Evolutionary conservation across 30 jellyfish, hydroid and myxozoan species (phyloP), one percentile per base, ranked within the genome.

Genomic region (Chrysaora quinquecirrha): DNA sequence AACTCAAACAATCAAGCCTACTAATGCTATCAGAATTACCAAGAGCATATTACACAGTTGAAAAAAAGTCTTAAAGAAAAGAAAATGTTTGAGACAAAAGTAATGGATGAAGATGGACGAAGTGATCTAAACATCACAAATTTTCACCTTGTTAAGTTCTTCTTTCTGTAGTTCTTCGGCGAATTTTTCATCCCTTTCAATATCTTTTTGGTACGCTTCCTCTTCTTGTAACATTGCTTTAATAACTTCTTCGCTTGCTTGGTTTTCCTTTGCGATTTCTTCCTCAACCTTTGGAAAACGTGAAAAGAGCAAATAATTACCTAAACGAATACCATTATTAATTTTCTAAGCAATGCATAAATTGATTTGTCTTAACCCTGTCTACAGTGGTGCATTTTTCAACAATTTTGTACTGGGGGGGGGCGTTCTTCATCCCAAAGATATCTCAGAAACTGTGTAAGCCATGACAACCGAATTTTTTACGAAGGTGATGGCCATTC

Each of bases 111-210:
- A 43, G 58, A 43, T 43, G 58, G 58, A 6, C 16, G 58, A 16
- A 43, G 16, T 6, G 58, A 16, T 43, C 16, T 16, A 16, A 43
- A 16, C 58, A 9, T 16, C 58, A 43, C 9, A 43, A 16, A 9
- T 16, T 16, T 16, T 16, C 38, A 82, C 86, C 25, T 38, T 35
- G 46, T 73, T 68, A 66, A 89, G 77, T 47, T 89, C 97, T 70
- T 89, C 80, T 16, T 52, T 49, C 54, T 89, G 97, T 27, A 89
- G 25, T 32, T 72, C 73, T 30, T 76, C 46, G 27, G 97, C 97
- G 12, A 71, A 49, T 3, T 48, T 30, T 34, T 64, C 81, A 75
- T 89, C 97, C 16, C 43, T 43, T 63, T 64, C 87, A 52, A 81
- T 69, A 29, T 73, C 73, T 30, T 74, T 87, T 27, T 69, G 87